These are phyloP conservation scores for Buceros bicornis DNA, from an alignment of 2,797 vertebrate genomes.

Conservation along the genomic window DNA sequence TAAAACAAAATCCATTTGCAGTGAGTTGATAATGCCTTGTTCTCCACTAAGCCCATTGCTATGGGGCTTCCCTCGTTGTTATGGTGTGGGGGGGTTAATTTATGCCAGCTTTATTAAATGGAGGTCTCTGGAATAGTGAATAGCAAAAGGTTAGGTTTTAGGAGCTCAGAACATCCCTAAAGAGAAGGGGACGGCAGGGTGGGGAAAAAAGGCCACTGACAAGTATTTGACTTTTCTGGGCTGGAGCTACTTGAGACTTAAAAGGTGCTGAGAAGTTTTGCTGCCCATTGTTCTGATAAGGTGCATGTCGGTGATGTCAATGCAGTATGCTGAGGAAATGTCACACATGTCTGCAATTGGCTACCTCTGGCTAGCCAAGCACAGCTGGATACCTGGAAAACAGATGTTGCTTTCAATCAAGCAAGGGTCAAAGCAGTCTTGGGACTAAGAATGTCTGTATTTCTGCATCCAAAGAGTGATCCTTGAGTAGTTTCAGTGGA, in stretches of 20 bases:
- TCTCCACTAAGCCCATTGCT: background rate
- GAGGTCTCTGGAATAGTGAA: background rate
- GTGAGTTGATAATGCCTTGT: background rate
- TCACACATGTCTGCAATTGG: conserved; percentile 82
- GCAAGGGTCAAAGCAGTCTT: conserved; percentile 77
- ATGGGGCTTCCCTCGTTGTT: background rate
- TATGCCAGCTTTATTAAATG: background rate
- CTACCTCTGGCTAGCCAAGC: conserved; percentile 78
- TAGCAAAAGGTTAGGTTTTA: background rate
- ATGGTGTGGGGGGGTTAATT: background rate
- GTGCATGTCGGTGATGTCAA: conserved; percentile 79
- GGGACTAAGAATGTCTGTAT: conserved; percentile 68
- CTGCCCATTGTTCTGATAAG: conserved; percentile 78
- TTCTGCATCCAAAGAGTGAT: conserved; percentile 37
- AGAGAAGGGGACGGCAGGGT: background rate
- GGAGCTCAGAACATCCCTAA: background rate
- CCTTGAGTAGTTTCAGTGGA: conserved; percentile 30
- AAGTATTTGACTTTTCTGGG: conserved; percentile 1
- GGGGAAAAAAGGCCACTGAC: background rate
- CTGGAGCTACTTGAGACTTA: conserved; percentile 53
- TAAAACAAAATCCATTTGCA: background rate
- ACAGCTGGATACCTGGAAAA: conserved; percentile 81
- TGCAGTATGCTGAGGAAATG: conserved; percentile 77
- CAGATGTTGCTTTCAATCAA: conserved; percentile 84
- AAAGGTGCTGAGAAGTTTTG: conserved; percentile 77